Evolutionary conservation across 2,797 vertebrate genomes (phyloP), one percentile per base, ranked within the genome.

Genomic region (Rhinatrema bivittatum): DNA sequence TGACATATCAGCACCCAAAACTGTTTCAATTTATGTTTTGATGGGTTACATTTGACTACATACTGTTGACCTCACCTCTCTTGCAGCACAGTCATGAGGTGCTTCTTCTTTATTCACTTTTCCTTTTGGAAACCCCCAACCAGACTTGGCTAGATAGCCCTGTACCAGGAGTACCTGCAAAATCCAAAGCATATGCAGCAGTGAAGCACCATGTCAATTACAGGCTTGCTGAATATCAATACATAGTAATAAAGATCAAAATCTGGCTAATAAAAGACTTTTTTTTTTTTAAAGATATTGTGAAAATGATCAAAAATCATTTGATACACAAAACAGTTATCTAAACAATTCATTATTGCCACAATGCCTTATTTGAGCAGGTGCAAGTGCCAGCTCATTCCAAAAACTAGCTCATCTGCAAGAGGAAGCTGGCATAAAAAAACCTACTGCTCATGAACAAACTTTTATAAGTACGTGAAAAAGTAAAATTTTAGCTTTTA

Each of bases 71-170:
- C 71, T 82, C 48, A 93, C 94, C 75, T 99, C 96, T 66, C 96
- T 85, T 42, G 93, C 92, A 29, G 96, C 94, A 60, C 96, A 99
- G 50, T 98, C 94, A 40, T 95, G 91, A 25, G 91, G 93, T 7
- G 93, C 91, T 53, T 99, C 96, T 23, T 95, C 96, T 70, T 98
- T 93, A 40, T 99, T 99, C 15, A 99, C 94, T 65, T 99, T 99
- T 13, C 96, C 96, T 69, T 99, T 99, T 23, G 96, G 96, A 78
- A 99, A 99, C 22, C 96, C 94, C 94, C 96, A 98, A 25, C 94
- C 93, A 41, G 96, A 97, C 61, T 97, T 99, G 10, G 94, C 94
- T 39, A 98, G 81, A 70, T 98, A 98, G 18, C 96, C 94, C 69
- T 98, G 96, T 64, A 99, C 96, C 45, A 99, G 85, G 50, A 99